These are phyloP conservation scores for Chiroxiphia lanceolata DNA, from an alignment of 2,797 vertebrate species.

Conservation along the genomic window DNA sequence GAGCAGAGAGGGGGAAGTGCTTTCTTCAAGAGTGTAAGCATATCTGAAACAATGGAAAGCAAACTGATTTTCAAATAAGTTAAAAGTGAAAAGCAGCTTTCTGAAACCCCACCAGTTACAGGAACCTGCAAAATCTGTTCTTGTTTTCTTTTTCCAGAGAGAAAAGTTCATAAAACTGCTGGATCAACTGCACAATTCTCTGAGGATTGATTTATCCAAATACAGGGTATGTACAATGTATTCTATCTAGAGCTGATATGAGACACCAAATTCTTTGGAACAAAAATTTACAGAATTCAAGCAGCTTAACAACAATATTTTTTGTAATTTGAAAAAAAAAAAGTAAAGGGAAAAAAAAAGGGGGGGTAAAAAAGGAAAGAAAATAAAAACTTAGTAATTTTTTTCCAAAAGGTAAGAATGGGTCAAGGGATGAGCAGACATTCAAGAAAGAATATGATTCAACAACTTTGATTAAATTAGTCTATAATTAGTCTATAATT, in stretches of 20 bases:
- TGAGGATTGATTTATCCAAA: conserved; percentile 97
- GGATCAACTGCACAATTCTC: conserved; percentile 96
- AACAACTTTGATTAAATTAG: neutral
- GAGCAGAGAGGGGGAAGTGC: neutral
- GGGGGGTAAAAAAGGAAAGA: too few relatives aligned
- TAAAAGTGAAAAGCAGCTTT: neutral
- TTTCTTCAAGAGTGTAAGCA: neutral
- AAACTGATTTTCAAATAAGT: neutral
- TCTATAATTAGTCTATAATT: neutral
- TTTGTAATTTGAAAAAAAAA: neutral
- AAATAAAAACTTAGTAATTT: neutral
- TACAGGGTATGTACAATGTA: conserved; percentile 86
- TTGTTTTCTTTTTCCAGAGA: conserved; percentile 82
- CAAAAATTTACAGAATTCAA: neutral
- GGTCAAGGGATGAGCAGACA: neutral
- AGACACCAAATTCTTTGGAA: neutral
- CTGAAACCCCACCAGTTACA: neutral
- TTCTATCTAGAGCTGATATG: neutral
- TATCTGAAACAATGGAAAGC: neutral
- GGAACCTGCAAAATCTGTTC: neutral
- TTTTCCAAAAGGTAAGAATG: neutral
- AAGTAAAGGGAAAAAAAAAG: too few relatives aligned
- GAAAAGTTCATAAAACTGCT: conserved; percentile 98
- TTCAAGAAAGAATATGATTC: neutral
- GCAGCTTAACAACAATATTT: neutral